These are phyloP conservation scores for Mustelus asterias DNA, from an alignment of 2,113 vertebrate genomes.

Conservation along the genomic window DNA sequence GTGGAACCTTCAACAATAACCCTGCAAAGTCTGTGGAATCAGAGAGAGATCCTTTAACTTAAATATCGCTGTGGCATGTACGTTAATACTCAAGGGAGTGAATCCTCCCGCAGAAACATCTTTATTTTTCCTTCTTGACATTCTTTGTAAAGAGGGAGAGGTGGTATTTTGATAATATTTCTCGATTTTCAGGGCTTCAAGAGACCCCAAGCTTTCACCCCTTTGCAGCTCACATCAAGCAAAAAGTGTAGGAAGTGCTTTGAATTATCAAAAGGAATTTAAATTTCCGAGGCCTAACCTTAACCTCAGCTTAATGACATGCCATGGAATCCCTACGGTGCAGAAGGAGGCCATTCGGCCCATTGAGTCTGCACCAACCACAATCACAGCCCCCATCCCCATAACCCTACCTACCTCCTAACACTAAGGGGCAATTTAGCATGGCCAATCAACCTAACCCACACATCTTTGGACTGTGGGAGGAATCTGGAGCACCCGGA, in stretches of 20 bases:
- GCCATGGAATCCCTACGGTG: too few species aligned
- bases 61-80: not conserved
- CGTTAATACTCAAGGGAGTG: not conserved
- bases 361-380: too few species aligned
- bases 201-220: not conserved
- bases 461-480: too few species aligned
- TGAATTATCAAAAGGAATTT: constrained; percentile 42
- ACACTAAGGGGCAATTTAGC: too few species aligned
- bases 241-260: constrained; percentile 39
- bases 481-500: too few species aligned
- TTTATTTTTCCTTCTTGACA: not conserved
- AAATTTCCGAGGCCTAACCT: constrained; percentile 36
- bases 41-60: not conserved
- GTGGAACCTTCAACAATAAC: too few species aligned
- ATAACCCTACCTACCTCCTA: too few species aligned
- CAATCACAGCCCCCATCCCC: too few species aligned
- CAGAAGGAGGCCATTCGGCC: too few species aligned
- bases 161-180: not conserved
- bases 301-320: constrained; percentile 40
- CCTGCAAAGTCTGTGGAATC: not conserved
- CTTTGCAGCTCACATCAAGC: not conserved
- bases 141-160: not conserved
- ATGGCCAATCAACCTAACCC: too few species aligned
- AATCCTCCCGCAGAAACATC: not conserved
- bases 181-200: not conserved